phyloP scores from a whole-genome alignment of 2,888 invertebrate genomes.

The Ormyrus pomaceus region DNA sequence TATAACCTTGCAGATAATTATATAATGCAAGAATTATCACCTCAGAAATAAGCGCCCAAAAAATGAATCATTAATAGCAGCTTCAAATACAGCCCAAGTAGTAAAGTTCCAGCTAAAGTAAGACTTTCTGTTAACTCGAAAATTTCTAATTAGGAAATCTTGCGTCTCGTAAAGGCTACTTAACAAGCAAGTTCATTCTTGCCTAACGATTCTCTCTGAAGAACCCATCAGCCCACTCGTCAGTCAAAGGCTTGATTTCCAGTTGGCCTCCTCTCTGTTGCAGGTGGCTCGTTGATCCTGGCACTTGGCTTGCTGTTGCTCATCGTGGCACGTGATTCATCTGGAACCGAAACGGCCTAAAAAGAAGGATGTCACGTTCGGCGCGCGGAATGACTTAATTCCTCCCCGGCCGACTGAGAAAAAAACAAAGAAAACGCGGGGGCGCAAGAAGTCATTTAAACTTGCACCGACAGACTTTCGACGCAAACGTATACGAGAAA shows the following conservation, averaged over 20 bases:
- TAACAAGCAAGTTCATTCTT: background rate
- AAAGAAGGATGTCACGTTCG: background rate
- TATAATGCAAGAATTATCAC: too few relatives aligned
- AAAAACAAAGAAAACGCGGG: background rate
- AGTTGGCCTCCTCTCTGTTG: slow-evolving; percentile 27
- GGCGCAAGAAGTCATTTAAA: slow-evolving; percentile 35
- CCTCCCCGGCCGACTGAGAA: background rate
- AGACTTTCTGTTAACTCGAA: too few relatives aligned
- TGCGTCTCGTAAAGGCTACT: too few relatives aligned
- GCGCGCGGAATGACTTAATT: background rate
- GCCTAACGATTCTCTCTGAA: background rate
- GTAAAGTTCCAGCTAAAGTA: too few relatives aligned
- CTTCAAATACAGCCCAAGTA: too few relatives aligned
- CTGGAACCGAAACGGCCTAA: slow-evolving; percentile 10
- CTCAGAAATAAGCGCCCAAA: too few relatives aligned
- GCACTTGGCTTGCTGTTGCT: slow-evolving; percentile 12
- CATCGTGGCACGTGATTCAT: background rate
- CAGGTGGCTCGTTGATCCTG: slow-evolving; percentile 6
- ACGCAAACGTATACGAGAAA: background rate
- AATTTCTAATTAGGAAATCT: too few relatives aligned
- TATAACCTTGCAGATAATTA: too few relatives aligned
- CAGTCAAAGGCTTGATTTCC: slow-evolving; percentile 25
- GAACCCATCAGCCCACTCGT: background rate
- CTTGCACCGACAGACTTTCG: background rate
- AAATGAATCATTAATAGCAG: too few relatives aligned